Base-by-base conservation (phyloP, 2,888 invertebrate genomes). In the Drosophila diplacantha region DNA sequence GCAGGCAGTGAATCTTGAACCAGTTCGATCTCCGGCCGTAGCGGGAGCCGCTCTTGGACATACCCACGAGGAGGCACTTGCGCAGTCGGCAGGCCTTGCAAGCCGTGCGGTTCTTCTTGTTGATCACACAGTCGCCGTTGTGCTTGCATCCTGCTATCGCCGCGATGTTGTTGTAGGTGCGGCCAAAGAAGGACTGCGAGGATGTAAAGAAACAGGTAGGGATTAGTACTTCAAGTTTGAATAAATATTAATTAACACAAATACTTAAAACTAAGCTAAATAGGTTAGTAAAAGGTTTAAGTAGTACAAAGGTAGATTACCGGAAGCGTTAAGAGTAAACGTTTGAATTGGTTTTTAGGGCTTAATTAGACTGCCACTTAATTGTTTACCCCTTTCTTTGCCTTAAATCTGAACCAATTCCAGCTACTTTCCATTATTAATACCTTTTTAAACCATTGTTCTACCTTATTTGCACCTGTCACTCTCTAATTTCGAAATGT, bases 61-160 rank as follows among this genome's bases (percentile, higher is more conserved):
- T 96, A 55, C 96, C 96, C 39, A 96, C 96, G 71, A 93, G 88
- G 12, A 96, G 90, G 81, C 96, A 96, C 88, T 96, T 96, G 72
- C 95, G 90, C 77, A 96, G 90, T 6, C 96, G 91, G 86, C 96
- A 96, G 3, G 96, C 95, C 87, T 96, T 96, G 90, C 96, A 96
- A 2, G 96, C 95, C 5, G 96, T 96, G 58, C 96, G 92, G 89
- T 96, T 96, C 89, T 96, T 96, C 90, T 96, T 96, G 89, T 96
- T 96, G 87, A 96, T 96, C 80, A 95, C 94, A 88, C 96, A 96
- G 77, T 94, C 93, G 8, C 95, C 95, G 85, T 95, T 96, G 90
- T 96, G 96, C 89, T 96, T 96, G 91, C 96, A 96, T 83, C 96
- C 96, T 16, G 95, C 94, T 87, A 96, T 94, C 68, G 95, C 95